phyloP scores from a whole-genome alignment of 2,113 vertebrate species.

The Dendrocopos noguchii region DNA sequence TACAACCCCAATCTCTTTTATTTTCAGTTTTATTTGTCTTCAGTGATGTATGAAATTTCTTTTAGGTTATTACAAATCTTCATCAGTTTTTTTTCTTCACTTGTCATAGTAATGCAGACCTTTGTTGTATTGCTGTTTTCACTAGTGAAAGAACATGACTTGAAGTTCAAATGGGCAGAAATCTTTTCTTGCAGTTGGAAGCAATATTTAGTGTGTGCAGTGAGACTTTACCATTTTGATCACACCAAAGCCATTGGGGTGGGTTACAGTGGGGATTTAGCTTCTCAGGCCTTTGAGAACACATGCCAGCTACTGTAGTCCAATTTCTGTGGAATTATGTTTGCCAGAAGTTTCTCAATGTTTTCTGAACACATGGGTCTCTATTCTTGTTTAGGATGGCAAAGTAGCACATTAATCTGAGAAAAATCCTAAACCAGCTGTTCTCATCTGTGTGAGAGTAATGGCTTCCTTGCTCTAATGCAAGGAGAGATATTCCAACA shows the following conservation, averaged over 20 bases:
- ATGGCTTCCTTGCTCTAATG: not conserved
- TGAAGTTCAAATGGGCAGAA: slow-evolving; percentile 6
- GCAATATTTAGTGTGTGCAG: not conserved
- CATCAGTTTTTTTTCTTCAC: slow-evolving; percentile 25
- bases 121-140: slow-evolving; percentile 18
- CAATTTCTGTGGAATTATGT: not conserved
- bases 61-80: slow-evolving; percentile 62
- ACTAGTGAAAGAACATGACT: not conserved
- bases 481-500: not conserved
- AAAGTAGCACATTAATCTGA: not conserved
- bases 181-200: not conserved
- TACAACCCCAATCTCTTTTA: slow-evolving; percentile 47
- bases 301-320: not conserved
- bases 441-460: not conserved
- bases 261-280: not conserved
- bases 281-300: not conserved
- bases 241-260: not conserved
- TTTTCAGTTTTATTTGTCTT: not conserved
- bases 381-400: not conserved
- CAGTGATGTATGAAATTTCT: slow-evolving; percentile 74
- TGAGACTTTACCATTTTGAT: not conserved
- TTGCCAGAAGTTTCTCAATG: not conserved
- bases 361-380: not conserved
- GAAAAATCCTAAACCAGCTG: not conserved
- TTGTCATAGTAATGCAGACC: not conserved